Evolutionary conservation across 1,140 invertebrate genomes (phyloP).

Genomic region (Meloidogyne exigua): DNA sequence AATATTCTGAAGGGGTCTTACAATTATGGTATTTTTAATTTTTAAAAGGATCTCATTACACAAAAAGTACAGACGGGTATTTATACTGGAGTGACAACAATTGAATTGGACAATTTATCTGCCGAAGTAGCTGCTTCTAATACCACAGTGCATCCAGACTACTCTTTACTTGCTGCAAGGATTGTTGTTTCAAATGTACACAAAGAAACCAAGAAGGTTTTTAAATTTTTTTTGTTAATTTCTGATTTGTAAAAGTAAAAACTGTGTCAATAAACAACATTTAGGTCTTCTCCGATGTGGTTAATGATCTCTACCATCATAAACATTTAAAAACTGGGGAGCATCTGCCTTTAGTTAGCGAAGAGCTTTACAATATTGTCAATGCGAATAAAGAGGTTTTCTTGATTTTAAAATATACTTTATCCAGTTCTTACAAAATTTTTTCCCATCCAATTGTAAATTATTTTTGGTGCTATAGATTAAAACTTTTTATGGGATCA

Average conservation of each 20-base stretch:
- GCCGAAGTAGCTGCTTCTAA: slow-evolving; percentile 93
- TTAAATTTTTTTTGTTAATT: background rate
- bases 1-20: no score
- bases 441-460: no score
- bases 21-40: no score
- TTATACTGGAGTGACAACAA: slow-evolving; percentile 90
- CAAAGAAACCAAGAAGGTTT: slow-evolving; percentile 73
- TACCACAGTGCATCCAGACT: slow-evolving; percentile 94
- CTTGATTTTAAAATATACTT: no score
- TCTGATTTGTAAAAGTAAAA: background rate
- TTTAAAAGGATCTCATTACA: slow-evolving; percentile 61
- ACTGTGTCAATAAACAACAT: background rate
- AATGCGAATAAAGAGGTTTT: slow-evolving; percentile 77
- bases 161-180: slow-evolving; percentile 87
- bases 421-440: background rate
- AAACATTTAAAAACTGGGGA: slow-evolving; percentile 74
- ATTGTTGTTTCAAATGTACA: slow-evolving; percentile 95
- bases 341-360: slow-evolving; percentile 78
- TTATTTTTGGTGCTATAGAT: no score
- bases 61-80: slow-evolving; percentile 80
- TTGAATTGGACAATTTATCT: slow-evolving; percentile 92
- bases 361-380: slow-evolving; percentile 79
- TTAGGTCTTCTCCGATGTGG: slow-evolving; percentile 77
- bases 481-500: background rate
- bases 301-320: slow-evolving; percentile 80